A percentile compares a stretch with the other conserved stretches of the same genome.
Conservation (phyloP, 2,888 invertebrate genomes). For the Sepiola atlantica region DNA sequence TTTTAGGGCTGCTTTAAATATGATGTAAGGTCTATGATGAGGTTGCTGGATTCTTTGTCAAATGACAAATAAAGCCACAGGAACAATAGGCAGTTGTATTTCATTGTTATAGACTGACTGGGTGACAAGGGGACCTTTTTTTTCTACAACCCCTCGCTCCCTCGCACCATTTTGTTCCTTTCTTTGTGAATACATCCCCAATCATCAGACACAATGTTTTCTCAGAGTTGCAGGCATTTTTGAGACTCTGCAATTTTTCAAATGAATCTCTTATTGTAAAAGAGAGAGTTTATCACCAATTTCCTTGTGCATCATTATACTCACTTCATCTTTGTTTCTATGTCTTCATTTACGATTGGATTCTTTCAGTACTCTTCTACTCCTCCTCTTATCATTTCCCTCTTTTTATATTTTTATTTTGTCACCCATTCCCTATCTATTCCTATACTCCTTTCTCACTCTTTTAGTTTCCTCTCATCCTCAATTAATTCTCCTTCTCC, state of each 20-base stretch:
- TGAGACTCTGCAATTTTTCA: neutral
- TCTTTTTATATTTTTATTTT: neutral
- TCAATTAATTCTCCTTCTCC: neutral
- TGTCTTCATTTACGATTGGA: neutral
- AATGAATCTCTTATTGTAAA: neutral
- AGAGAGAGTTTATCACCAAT: constrained; percentile 2
- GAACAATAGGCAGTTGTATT: neutral
- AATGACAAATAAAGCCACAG: neutral
- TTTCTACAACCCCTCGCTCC: neutral
- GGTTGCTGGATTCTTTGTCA: constrained; percentile 2
- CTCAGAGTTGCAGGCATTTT: neutral
- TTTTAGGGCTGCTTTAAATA: neutral
- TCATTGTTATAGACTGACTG: neutral
- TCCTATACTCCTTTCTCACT: neutral
- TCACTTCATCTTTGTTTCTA: neutral
- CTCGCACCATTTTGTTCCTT: neutral
- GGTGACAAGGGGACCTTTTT: neutral
- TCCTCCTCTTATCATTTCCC: neutral
- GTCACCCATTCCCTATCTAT: neutral
- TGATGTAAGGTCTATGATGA: neutral
- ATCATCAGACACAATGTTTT: neutral
- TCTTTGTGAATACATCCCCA: neutral
- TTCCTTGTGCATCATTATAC: neutral
- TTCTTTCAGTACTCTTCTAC: neutral
- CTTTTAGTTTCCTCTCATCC: neutral